Base-by-base conservation (phyloP, 2,113 vertebrate species). In the Psilopogon haemacephalus region DNA sequence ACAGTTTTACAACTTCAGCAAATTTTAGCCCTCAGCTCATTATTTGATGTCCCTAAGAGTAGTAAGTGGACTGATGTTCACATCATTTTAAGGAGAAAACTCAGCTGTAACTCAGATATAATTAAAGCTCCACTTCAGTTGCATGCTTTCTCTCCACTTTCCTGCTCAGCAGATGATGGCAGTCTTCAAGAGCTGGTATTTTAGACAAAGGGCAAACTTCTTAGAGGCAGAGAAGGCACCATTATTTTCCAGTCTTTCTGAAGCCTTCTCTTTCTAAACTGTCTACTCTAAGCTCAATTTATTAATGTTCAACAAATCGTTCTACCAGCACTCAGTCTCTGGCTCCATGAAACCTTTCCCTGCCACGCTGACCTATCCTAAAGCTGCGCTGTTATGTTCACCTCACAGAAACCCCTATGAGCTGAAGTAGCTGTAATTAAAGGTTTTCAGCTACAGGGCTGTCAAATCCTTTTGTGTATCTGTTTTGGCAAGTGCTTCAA, bases 401-500 rank as follows among this genome's bases (percentile, higher is more conserved):
- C 90, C 90, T 89, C 91, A 81, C 64, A 64, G 62, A 73, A 88
- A 91, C 73, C 59, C 92, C 75, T 85, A 69, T 50, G 87, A 97
- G 87, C 78, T 93, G 84, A 97, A 97, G 97, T 95, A 94, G 77
- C 89, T 96, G 95, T 97, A 98, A 98, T 98, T 98, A 98, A 98
- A 97, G 97, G 88, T 95, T 98, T 98, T 96, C 93, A 94, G 95
- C 89, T 97, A 95, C 92, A 95, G 74, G 86, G 50, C 79, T 97
- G 96, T 97, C 97, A 98, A 96, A 97, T 94, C 93, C 95, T 97
- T 97, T 96, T 97, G 95, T 97, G 95, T 92, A 94, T 97, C 92
- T 96, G 73, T 94, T 97, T 98, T 98, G 97, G 97, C 97, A 97
- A 97, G 96, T 89, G 83, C 96, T 97, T 96, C 89, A 96, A 96